Conservation (phyloP, 1,140 invertebrate genomes). For the Drosophila eugracilis region DNA sequence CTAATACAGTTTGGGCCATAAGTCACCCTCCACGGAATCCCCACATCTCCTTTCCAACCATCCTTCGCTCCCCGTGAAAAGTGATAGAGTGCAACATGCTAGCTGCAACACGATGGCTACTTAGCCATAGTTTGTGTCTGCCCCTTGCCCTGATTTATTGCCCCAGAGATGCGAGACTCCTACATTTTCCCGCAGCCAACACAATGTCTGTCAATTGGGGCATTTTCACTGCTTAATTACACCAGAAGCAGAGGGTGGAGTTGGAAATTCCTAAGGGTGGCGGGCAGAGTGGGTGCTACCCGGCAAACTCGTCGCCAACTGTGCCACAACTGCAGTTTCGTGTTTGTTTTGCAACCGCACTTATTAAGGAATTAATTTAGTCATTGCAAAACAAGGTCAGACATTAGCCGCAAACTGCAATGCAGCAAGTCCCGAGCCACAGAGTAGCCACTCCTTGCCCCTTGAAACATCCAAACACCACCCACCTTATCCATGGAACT, state of each 20-base stretch:
- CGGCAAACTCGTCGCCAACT: slow-evolving; percentile 51
- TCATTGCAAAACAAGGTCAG: slow-evolving; percentile 83
- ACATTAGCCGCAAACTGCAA: slow-evolving; percentile 83
- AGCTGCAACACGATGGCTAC: slow-evolving; percentile 70
- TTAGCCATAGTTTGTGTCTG: slow-evolving; percentile 44
- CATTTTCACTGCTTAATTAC: slow-evolving; percentile 76
- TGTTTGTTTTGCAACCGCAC: slow-evolving; percentile 63
- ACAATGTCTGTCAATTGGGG: slow-evolving; percentile 78
- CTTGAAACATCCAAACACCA: not conserved
- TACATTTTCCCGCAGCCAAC: slow-evolving; percentile 41
- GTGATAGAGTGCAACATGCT: slow-evolving; percentile 55
- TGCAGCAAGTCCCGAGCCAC: slow-evolving; percentile 65
- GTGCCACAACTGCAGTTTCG: slow-evolving; percentile 74
- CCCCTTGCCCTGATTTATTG: slow-evolving; percentile 67
- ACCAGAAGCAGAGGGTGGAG: slow-evolving; percentile 12
- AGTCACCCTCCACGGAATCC: slow-evolving; percentile 48
- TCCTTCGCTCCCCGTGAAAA: not conserved
- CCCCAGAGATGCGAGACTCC: slow-evolving; percentile 60
- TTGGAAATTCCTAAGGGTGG: not conserved
- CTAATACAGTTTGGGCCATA: slow-evolving; percentile 71
- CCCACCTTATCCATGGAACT: slow-evolving; percentile 21
- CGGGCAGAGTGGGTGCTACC: slow-evolving; percentile 5
- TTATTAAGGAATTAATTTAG: slow-evolving; percentile 84
- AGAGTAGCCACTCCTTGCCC: not conserved
- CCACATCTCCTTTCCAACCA: too few relatives aligned